A percentile compares a stretch with the other conserved stretches of the same genome.
phyloP scores from a whole-genome alignment of 2,797 vertebrate genomes.

The Myiothlypis chrysogaster region DNA sequence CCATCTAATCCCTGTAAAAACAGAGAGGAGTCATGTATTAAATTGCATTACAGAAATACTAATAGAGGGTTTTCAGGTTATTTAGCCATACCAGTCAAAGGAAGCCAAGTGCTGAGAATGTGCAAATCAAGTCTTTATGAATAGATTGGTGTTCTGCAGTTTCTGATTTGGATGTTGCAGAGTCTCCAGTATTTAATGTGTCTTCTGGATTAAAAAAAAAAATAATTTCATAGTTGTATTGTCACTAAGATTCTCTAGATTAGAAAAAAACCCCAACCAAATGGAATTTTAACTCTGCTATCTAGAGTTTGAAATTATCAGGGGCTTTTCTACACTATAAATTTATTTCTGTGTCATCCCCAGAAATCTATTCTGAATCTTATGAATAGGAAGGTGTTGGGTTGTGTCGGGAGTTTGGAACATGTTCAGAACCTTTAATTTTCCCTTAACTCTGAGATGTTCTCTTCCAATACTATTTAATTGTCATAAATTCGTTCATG shows the following conservation, averaged over 20 bases:
- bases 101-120: neutral
- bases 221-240: neutral
- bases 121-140: neutral
- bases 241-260: neutral
- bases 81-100: neutral
- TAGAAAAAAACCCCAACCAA: neutral
- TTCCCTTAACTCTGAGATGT: neutral
- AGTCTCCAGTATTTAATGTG: neutral
- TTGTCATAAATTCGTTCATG: neutral
- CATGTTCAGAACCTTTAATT: neutral
- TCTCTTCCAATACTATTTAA: neutral
- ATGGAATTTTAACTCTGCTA: neutral
- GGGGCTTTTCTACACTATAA: neutral
- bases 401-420: neutral
- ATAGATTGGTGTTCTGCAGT: neutral
- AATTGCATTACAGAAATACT: slow-evolving; percentile 29
- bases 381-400: neutral
- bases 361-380: neutral
- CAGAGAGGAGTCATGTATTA: slow-evolving; percentile 15
- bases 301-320: neutral
- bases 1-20: slow-evolving; percentile 11
- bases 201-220: neutral
- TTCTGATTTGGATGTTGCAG: neutral
- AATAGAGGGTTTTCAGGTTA: neutral
- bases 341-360: neutral